These are phyloP conservation scores for Acleris cristana DNA, from an alignment of 2,888 invertebrate species.

Conservation along the genomic window DNA sequence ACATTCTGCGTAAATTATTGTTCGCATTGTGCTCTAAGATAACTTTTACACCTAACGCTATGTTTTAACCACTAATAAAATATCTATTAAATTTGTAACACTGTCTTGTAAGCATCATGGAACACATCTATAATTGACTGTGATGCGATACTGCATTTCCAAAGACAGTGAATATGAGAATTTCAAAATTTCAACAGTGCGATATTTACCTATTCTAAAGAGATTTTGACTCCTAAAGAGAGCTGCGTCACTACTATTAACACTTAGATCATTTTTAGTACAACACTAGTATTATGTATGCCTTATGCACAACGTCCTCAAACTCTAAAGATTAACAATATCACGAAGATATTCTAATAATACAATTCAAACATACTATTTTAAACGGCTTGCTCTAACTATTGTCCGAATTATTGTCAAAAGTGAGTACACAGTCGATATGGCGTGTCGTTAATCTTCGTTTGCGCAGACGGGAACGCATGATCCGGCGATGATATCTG, in stretches of 20 bases:
- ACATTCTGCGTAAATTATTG: conserved; percentile 9
- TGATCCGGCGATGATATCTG: no score
- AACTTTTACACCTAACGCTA: conserved; percentile 12
- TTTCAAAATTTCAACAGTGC: background rate
- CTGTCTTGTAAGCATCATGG: conserved; percentile 20
- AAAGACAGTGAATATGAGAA: conserved; percentile 1
- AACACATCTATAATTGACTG: conserved; percentile 26
- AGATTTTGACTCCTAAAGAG: conserved; percentile 14
- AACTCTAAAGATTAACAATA: no score
- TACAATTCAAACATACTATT: no score
- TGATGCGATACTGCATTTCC: conserved; percentile 14
- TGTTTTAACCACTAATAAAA: conserved; percentile 3
- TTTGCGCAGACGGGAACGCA: no score
- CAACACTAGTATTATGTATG: conserved; percentile 6
- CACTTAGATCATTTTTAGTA: background rate
- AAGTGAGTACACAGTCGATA: no score
- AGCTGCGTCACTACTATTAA: background rate
- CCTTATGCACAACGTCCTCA: background rate
- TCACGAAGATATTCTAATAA: no score
- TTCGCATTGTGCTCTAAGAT: conserved; percentile 3
- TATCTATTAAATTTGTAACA: background rate
- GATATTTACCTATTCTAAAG: conserved; percentile 9
- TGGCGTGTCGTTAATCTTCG: no score
- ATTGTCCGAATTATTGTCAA: no score
- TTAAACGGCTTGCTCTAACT: no score